These are phyloP conservation scores for Meteorus colon DNA, from an alignment of 2,888 invertebrate genomes.

Conservation along the genomic window DNA sequence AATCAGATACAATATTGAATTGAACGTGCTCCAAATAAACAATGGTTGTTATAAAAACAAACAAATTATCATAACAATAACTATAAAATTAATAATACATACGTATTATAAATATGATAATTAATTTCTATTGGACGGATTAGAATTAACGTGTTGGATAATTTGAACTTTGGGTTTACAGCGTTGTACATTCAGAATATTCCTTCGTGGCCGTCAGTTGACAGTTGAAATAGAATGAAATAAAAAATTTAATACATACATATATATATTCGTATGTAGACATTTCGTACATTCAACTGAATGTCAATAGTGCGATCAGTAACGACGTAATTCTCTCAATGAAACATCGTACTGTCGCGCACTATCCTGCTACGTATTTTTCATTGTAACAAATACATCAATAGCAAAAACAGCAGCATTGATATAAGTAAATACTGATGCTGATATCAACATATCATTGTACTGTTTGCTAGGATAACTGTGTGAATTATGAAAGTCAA, in stretches of 20 bases:
- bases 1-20: neutral
- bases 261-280: conserved; percentile 9
- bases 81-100: conserved; percentile 16
- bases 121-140: conserved; percentile 38
- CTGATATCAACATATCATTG: conserved; percentile 80
- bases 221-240: neutral
- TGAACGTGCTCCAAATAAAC: neutral
- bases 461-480: conserved; percentile 79
- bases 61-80: no score
- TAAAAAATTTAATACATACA: neutral
- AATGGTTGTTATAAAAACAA: neutral
- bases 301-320: conserved; percentile 37
- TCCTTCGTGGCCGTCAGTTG: neutral
- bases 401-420: conserved; percentile 78
- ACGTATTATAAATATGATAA: neutral
- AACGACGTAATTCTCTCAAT: conserved; percentile 28
- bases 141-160: conserved; percentile 43
- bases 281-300: neutral
- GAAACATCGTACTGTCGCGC: conserved; percentile 41
- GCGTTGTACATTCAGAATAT: conserved; percentile 57
- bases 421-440: conserved; percentile 79
- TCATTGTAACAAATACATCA: conserved; percentile 79
- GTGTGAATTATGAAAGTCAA: conserved; percentile 73
- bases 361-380: conserved; percentile 59
- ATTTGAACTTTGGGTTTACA: conserved; percentile 62